Evolutionary conservation across 2,888 invertebrate species (phyloP).

Genomic region (Pseudeuparius sepicola): DNA sequence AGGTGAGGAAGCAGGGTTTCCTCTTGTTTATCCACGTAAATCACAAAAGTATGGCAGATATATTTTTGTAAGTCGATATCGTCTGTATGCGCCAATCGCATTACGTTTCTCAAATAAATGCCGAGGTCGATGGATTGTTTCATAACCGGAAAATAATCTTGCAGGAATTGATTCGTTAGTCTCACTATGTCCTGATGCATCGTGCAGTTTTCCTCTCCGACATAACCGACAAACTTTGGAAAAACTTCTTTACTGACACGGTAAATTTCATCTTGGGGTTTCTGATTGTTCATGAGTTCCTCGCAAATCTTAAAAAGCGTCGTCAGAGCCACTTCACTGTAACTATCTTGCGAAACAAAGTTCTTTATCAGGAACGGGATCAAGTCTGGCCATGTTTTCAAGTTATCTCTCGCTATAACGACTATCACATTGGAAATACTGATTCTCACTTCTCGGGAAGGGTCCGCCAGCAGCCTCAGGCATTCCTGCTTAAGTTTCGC

Average conservation of each 20-base stretch:
- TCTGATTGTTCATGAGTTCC: slow-evolving; percentile 53
- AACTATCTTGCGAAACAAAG: slow-evolving; percentile 84
- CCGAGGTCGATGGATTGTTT: slow-evolving; percentile 33
- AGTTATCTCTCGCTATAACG: slow-evolving; percentile 86
- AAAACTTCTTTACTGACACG: slow-evolving; percentile 31
- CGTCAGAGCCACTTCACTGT: slow-evolving; percentile 94
- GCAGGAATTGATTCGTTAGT: slow-evolving; percentile 35
- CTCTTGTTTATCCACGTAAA: slow-evolving; percentile 81
- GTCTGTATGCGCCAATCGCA: slow-evolving; percentile 86
- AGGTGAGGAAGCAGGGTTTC: slow-evolving; percentile 92
- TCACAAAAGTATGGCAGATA: slow-evolving; percentile 93
- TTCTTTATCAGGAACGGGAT: slow-evolving; percentile 83
- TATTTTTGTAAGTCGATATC: slow-evolving; percentile 95
- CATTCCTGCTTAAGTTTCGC: slow-evolving; percentile 93
- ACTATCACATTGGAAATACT: slow-evolving; percentile 97
- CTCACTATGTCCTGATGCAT: slow-evolving; percentile 29
- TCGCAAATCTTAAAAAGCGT: slow-evolving; percentile 98
- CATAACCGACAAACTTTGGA: slow-evolving; percentile 30
- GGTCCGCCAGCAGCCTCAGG: slow-evolving; percentile 85
- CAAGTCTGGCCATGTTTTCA: slow-evolving; percentile 88
- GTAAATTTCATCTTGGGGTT: slow-evolving; percentile 30
- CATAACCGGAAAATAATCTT: slow-evolving; percentile 33
- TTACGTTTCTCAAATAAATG: slow-evolving; percentile 65
- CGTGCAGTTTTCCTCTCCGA: slow-evolving; percentile 29
- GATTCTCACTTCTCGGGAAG: slow-evolving; percentile 86